Base-by-base conservation (phyloP, 2,888 invertebrate species). In the Pollenia amentaria region DNA sequence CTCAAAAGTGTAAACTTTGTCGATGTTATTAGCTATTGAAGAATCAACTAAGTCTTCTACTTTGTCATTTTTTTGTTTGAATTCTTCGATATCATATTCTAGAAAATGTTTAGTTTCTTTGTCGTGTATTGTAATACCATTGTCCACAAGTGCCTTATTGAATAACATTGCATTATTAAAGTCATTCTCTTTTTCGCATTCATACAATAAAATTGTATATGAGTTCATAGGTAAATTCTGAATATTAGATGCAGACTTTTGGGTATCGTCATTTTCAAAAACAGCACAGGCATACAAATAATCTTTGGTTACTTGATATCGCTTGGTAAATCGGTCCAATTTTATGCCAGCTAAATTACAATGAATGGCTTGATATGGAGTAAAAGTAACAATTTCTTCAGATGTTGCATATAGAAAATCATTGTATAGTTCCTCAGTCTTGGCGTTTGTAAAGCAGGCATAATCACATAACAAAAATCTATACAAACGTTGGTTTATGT, bases 301-400 rank as follows among this genome's bases (percentile, higher is more conserved):
- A 21, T 88, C 79, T 51, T 88, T 88, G 8, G 85, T 85, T 0
- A 89, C 87, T 62, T 82, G 75, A 84, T 77, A 86, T 42, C 78
- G 73, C 55, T 88, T 88, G 29, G 69, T 83, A 55, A 89, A 89
- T 21, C 72, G 72, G 46, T 89, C 88, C 48, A 88, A 83, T n/a
- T 84, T 82, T 6, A 90, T 76, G 12, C 90, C 90, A 9, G 88
- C 89, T 16, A 90, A 62, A 38, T 88, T 89, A 57, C 89, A 90
- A 38, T 89, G 89, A 44, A 90, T 78, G 0, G 89, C 89, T 84
- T 90, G 90, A 69, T 89, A 90, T 8, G 90, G 90, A 29, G 88
- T 89, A 78, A 88, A 90, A 44, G 88, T 82, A 1, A 89, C 75
- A 81, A 90, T 89, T 62, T 90, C 85, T 2, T 78, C 62, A 18